A percentile compares a stretch with the other conserved stretches of the same genome.
These are phyloP conservation scores for Acleris cristana DNA, from an alignment of 2,888 invertebrate genomes.

Conservation along the genomic window DNA sequence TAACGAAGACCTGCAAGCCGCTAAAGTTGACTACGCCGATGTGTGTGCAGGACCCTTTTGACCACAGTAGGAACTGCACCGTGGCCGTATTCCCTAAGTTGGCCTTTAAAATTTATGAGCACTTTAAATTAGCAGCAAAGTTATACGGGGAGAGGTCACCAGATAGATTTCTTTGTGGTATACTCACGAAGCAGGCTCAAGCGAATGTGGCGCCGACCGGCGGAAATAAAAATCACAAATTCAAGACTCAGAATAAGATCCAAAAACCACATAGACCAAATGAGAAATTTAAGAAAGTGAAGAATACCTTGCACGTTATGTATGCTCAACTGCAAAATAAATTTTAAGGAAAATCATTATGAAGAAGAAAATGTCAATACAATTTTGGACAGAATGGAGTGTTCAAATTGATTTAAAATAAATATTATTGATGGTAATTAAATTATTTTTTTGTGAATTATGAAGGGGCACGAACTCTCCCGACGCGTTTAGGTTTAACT, in stretches of 20 bases:
- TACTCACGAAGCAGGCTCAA: slow-evolving; percentile 10
- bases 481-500: too few relatives aligned
- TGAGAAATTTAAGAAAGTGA: slow-evolving; percentile 5
- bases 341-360: slow-evolving; percentile 12
- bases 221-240: background rate
- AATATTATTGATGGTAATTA: too few relatives aligned
- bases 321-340: slow-evolving; percentile 17
- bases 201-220: background rate
- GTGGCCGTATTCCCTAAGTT: slow-evolving; percentile 50
- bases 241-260: slow-evolving; percentile 11
- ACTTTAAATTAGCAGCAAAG: slow-evolving; percentile 48
- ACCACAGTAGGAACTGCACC: slow-evolving; percentile 80
- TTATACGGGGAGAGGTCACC: slow-evolving; percentile 42
- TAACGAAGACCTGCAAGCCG: slow-evolving; percentile 44
- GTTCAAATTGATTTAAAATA: too few relatives aligned
- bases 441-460: too few relatives aligned
- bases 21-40: slow-evolving; percentile 63
- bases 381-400: too few relatives aligned
- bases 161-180: slow-evolving; percentile 21
- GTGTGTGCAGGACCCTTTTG: slow-evolving; percentile 86
- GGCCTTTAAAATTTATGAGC: slow-evolving; percentile 41
- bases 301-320: slow-evolving; percentile 15
- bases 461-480: too few relatives aligned
- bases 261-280: background rate
- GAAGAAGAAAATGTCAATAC: too few relatives aligned